Conservation (phyloP, 92 coral and sea anemone genomes). For the Porites evermanni region DNA sequence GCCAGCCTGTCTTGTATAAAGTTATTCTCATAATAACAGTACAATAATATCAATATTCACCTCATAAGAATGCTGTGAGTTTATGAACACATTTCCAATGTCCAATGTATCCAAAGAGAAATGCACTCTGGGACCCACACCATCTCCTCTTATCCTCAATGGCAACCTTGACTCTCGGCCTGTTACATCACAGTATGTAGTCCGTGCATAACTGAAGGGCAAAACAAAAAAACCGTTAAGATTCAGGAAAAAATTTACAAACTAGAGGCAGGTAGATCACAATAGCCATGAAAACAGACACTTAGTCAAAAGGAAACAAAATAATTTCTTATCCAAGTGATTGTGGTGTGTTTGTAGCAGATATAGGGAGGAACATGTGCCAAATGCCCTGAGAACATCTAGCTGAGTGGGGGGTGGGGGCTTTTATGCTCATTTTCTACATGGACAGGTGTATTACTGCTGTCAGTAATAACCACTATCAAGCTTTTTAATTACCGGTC, state of each 20-base stretch:
- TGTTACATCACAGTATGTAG: constrained; percentile 95
- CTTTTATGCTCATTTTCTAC: too few relatives aligned
- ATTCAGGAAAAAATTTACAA: neutral
- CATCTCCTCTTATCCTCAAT: constrained; percentile 94
- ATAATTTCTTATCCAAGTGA: neutral
- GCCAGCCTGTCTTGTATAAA: too few relatives aligned
- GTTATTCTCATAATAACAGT: too few relatives aligned
- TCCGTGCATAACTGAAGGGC: constrained; percentile 89
- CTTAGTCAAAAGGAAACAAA: too few relatives aligned
- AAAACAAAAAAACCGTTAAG: neutral
- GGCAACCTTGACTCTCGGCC: constrained; percentile 97
- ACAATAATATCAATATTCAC: constrained; percentile 38
- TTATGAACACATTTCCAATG: constrained; percentile 95
- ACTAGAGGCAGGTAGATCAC: neutral
- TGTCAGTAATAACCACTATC: too few relatives aligned
- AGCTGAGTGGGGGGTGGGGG: too few relatives aligned
- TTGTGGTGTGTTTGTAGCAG: too few relatives aligned
- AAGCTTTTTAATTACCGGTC: too few relatives aligned
- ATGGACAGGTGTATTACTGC: too few relatives aligned
- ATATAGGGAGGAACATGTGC: too few relatives aligned
- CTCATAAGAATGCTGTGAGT: constrained; percentile 98
- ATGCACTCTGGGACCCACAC: constrained; percentile 86
- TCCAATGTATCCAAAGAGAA: constrained; percentile 94
- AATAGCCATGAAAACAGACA: neutral
- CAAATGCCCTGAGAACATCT: too few relatives aligned